These are phyloP conservation scores for Stegostoma tigrinum DNA, from an alignment of 2,113 vertebrate genomes.

Conservation along the genomic window DNA sequence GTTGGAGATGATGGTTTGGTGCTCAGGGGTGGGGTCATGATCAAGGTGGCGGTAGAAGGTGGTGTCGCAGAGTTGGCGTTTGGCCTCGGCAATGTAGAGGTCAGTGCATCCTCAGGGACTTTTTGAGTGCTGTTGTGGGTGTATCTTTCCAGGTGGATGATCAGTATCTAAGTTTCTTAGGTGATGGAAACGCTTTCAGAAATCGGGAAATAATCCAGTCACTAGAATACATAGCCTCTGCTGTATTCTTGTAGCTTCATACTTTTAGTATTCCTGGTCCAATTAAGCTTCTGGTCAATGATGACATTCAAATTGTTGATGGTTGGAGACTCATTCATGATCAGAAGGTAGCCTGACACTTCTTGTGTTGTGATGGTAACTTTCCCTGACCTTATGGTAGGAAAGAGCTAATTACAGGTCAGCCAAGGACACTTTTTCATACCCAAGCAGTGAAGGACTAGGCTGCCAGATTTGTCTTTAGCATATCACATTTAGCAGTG, in stretches of 20 bases:
- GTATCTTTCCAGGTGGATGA: neutral
- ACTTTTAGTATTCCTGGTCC: neutral
- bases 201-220: neutral
- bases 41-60: too few relatives aligned
- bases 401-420: too few relatives aligned
- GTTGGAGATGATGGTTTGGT: too few relatives aligned
- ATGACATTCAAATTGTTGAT: neutral
- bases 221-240: neutral
- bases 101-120: too few relatives aligned
- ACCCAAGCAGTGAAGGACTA: too few relatives aligned
- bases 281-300: too few relatives aligned
- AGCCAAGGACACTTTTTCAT: too few relatives aligned
- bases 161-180: neutral
- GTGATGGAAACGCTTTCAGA: neutral
- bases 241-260: neutral
- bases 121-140: neutral
- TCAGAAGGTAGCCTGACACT: neutral
- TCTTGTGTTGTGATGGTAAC: neutral
- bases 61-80: too few relatives aligned
- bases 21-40: too few relatives aligned
- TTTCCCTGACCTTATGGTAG: neutral
- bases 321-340: neutral
- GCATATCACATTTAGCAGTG: neutral
- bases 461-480: neutral
- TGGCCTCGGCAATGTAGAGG: too few relatives aligned